Percentiles rank a stretch among this genome's conserved stretches.
Evolutionary conservation across 2,797 vertebrate genomes (phyloP).

Genomic region (Clangula hyemalis): DNA sequence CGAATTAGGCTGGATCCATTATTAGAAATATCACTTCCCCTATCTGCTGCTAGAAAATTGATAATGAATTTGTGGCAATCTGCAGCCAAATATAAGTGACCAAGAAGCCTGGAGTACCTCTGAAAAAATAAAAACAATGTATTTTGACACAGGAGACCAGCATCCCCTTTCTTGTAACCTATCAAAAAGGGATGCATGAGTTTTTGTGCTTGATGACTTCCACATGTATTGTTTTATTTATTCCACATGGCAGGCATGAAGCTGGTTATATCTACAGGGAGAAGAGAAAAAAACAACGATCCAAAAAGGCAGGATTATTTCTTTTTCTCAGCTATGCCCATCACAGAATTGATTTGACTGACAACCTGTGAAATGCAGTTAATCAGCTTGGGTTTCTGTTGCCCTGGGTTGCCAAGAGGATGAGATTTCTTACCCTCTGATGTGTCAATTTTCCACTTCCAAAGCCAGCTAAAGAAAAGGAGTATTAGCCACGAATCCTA

Average conservation of each 20-base stretch:
- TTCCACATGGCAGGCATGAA: neutral
- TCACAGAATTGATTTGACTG: neutral
- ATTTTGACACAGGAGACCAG: rapidly evolving
- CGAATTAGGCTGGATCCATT: neutral
- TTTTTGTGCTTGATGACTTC: neutral
- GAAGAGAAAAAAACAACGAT: neutral
- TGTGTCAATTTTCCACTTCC: neutral
- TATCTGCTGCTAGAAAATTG: neutral
- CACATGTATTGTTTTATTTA: neutral
- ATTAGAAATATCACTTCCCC: neutral
- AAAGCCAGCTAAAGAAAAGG: neutral
- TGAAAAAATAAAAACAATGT: neutral
- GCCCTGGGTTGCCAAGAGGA: neutral
- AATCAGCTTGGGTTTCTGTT: neutral
- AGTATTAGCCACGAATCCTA: neutral
- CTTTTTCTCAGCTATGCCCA: neutral
- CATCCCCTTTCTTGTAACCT: neutral
- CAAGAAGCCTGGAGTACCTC: neutral
- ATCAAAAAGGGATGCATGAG: neutral
- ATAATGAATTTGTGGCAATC: neutral
- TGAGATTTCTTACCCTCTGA: neutral
- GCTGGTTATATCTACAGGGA: neutral
- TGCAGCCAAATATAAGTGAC: neutral
- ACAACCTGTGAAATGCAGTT: neutral
- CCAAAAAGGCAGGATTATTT: neutral